phyloP scores from a whole-genome alignment of 2,113 vertebrate species.

The Petrocephalus microphthalmus region DNA sequence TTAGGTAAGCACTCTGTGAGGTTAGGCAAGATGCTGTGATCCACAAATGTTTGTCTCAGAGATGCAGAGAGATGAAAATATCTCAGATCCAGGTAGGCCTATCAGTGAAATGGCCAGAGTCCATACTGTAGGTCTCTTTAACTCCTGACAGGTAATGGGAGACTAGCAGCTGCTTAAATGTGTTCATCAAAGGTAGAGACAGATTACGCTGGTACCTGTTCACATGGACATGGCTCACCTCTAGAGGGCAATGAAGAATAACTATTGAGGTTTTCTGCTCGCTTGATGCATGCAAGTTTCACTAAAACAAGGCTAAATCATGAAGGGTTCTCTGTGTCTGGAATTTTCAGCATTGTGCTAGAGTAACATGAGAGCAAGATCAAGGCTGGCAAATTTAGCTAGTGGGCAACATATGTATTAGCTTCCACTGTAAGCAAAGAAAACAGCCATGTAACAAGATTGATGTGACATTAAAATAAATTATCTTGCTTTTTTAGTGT shows the following conservation, averaged over 20 bases:
- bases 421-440: not conserved
- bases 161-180: not conserved
- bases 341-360: not conserved
- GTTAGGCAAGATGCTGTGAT: not conserved
- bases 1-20: not conserved
- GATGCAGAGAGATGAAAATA: not conserved
- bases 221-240: not conserved
- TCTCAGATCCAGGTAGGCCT: not conserved
- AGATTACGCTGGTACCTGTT: not conserved
- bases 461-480: not conserved
- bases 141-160: not conserved
- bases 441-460: not conserved
- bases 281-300: not conserved
- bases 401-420: not conserved
- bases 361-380: not conserved
- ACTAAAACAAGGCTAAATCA: not conserved
- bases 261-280: not conserved
- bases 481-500: not conserved
- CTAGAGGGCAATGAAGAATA: conserved; percentile 8
- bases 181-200: not conserved
- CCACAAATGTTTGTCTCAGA: not conserved
- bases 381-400: not conserved
- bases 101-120: not conserved
- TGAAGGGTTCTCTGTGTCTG: not conserved
- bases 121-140: not conserved